These are phyloP conservation scores for Astropecten irregularis DNA, from an alignment of 53 echinoderm and acorn worm species.

Conservation along the genomic window DNA sequence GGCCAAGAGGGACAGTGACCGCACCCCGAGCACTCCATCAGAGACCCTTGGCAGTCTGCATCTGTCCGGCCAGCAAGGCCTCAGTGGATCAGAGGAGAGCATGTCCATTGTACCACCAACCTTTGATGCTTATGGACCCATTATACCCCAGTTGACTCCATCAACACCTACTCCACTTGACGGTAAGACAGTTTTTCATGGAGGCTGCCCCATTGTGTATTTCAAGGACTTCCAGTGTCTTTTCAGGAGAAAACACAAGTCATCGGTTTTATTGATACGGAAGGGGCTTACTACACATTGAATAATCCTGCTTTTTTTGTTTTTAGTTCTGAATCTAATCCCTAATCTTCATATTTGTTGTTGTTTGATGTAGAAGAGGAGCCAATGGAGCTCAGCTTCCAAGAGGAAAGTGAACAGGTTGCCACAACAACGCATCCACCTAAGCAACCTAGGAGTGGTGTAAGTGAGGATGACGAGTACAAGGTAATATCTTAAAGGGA, in stretches of 20 bases:
- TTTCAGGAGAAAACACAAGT: too few relatives aligned
- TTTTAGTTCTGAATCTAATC: too few relatives aligned
- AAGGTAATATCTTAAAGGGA: too few relatives aligned
- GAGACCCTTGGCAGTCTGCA: slow-evolving; percentile 70
- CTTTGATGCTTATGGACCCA: slow-evolving; percentile 51
- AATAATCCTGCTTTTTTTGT: too few relatives aligned
- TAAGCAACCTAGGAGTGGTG: not conserved
- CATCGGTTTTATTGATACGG: too few relatives aligned
- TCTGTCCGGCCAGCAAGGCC: slow-evolving; percentile 63
- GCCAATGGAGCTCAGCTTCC: slow-evolving; percentile 51
- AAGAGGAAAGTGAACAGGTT: not conserved
- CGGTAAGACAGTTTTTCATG: not conserved
- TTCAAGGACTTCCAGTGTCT: too few relatives aligned
- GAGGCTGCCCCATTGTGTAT: not conserved
- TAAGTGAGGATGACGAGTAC: slow-evolving; percentile 15
- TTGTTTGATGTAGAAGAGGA: slow-evolving; percentile 28
- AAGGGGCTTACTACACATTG: too few relatives aligned
- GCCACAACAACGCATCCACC: slow-evolving; percentile 12
- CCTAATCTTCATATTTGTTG: too few relatives aligned
- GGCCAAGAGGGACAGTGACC: slow-evolving; percentile 5
- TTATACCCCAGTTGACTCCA: slow-evolving; percentile 53
- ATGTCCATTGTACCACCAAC: slow-evolving; percentile 58
- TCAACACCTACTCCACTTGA: slow-evolving; percentile 61
- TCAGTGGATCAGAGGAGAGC: slow-evolving; percentile 44
- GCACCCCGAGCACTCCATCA: slow-evolving; percentile 66